Evolutionary conservation across 2,888 invertebrate species (phyloP).

Genomic region (Leptinotarsa juncta): DNA sequence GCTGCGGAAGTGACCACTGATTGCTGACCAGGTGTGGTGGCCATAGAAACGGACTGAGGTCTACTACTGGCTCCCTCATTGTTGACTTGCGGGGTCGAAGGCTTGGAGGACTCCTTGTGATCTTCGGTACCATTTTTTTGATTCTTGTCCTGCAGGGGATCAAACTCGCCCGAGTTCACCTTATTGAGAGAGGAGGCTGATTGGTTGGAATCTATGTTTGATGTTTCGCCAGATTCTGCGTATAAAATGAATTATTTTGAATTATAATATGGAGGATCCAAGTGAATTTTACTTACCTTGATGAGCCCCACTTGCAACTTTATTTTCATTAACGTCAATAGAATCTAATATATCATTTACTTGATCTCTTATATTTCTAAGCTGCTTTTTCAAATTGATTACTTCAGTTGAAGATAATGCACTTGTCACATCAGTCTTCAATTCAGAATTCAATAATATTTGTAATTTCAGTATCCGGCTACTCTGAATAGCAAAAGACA

Average conservation of each 20-base stretch:
- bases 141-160: constrained; percentile 68
- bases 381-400: constrained; percentile 65
- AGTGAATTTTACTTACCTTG: constrained; percentile 43
- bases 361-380: constrained; percentile 69
- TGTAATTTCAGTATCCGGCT: constrained; percentile 75
- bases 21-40: constrained; percentile 51
- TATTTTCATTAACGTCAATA: constrained; percentile 63
- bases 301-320: constrained; percentile 40
- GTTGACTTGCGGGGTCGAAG: constrained; percentile 53
- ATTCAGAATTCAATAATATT: constrained; percentile 67
- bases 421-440: constrained; percentile 53
- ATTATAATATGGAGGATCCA: too few relatives aligned
- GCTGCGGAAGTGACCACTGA: constrained; percentile 53
- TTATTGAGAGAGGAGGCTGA: constrained; percentile 54
- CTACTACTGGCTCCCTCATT: constrained; percentile 51
- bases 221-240: constrained; percentile 37
- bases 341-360: constrained; percentile 72
- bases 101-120: constrained; percentile 55
- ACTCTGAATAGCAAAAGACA: constrained; percentile 77
- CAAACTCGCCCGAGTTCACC: constrained; percentile 71
- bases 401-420: constrained; percentile 61
- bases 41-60: constrained; percentile 58
- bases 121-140: constrained; percentile 58
- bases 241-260: constrained; percentile 2
- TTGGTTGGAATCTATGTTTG: constrained; percentile 42